A percentile compares a stretch with the other conserved stretches of the same genome.
These are phyloP conservation scores for Nasua narica DNA, from an alignment of 2,797 vertebrate species.

Conservation along the genomic window DNA sequence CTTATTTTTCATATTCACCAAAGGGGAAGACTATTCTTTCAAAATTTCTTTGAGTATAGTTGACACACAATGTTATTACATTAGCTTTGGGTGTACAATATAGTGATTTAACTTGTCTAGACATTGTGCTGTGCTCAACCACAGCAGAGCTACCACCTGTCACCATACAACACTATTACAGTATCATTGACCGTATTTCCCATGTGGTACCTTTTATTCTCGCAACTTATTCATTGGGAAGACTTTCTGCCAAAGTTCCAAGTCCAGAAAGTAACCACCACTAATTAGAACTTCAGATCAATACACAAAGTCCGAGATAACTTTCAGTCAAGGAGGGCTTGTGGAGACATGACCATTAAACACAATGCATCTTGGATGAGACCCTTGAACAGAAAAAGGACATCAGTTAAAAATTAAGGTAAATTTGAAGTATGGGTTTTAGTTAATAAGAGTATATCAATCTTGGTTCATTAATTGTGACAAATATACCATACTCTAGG, in stretches of 20 bases:
- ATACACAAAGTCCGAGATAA: not conserved
- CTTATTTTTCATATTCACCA: not conserved
- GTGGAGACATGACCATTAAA: not conserved
- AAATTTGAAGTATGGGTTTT: not conserved
- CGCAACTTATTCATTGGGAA: not conserved
- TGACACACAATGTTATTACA: not conserved
- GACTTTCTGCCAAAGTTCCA: not conserved
- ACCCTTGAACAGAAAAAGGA: not conserved
- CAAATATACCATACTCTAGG: not conserved
- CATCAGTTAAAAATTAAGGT: not conserved
- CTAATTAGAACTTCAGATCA: not conserved
- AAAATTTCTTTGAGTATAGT: not conserved
- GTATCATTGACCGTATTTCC: not conserved
- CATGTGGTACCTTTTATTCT: not conserved
- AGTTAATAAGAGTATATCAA: not conserved
- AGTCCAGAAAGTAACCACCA: not conserved
- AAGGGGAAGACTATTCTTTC: not conserved
- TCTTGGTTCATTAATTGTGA: not conserved
- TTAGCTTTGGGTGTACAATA: not conserved
- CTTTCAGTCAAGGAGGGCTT: not conserved
- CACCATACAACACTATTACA: not conserved
- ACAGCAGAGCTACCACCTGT: not conserved
- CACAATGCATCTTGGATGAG: not conserved
- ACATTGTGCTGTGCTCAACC: not conserved
- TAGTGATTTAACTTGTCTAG: not conserved